Percentiles rank a stretch among this genome's conserved stretches.
Conservation (phyloP, 2,888 invertebrate genomes). For the Cantharis rustica region DNA sequence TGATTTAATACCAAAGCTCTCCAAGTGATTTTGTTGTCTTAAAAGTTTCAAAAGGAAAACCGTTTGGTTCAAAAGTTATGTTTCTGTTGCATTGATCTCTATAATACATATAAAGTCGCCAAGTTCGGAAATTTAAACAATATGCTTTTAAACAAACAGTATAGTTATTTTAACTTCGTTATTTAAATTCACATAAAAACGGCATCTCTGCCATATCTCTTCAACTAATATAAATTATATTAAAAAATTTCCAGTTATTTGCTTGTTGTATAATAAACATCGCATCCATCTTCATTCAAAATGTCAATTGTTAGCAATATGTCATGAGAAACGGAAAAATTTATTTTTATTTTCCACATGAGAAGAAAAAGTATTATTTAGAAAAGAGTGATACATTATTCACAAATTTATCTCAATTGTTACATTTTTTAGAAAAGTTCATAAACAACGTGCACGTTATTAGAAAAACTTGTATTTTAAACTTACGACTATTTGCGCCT, state of each 20-base stretch:
- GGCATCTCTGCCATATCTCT: neutral
- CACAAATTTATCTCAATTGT: neutral
- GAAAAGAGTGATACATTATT: neutral
- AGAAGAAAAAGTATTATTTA: neutral
- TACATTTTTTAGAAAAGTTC: neutral
- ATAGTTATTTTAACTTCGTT: neutral
- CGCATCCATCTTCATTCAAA: neutral
- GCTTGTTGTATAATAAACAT: neutral
- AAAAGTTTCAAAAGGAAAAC: no score
- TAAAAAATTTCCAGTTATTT: neutral
- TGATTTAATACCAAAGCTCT: no score
- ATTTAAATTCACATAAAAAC: neutral
- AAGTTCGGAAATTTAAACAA: neutral
- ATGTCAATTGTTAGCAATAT: neutral
- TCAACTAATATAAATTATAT: neutral
- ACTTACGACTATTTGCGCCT: neutral
- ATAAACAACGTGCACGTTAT: neutral
- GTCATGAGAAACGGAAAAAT: neutral
- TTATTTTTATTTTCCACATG: neutral
- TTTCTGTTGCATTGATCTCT: no score
- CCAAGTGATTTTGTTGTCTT: no score
- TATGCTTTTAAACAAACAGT: neutral
- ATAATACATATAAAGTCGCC: neutral
- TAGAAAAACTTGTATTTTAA: neutral
- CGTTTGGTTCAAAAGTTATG: no score